phyloP scores from a whole-genome alignment of 2,113 vertebrate genomes.

The Poicephalus gulielmi region DNA sequence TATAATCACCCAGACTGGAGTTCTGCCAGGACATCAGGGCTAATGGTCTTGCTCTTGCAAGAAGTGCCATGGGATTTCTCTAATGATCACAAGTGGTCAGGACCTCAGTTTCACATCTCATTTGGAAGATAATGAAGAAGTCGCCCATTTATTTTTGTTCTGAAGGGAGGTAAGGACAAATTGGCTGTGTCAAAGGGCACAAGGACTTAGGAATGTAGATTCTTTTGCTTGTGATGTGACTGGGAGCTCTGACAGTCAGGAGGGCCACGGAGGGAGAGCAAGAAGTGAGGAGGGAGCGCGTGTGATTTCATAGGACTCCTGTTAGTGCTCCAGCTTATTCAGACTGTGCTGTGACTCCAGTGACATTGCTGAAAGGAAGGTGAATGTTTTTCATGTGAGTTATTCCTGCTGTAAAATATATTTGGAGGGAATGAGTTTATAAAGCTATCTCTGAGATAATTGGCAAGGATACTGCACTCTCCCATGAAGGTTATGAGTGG shows the following conservation, averaged over 20 bases:
- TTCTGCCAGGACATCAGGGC: conserved; percentile 54
- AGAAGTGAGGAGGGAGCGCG: neutral
- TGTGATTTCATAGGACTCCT: neutral
- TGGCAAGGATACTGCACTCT: conserved; percentile 60
- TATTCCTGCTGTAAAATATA: conserved; percentile 53
- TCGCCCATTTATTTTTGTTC: conserved; percentile 62
- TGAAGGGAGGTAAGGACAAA: conserved; percentile 54
- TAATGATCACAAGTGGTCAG: conserved; percentile 61
- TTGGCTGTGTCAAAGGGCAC: conserved; percentile 35
- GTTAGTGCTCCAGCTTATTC: conserved; percentile 9
- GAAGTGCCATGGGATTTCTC: conserved; percentile 52
- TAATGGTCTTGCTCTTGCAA: conserved; percentile 57
- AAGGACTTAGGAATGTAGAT: neutral
- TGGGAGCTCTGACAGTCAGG: neutral
- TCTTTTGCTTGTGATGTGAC: neutral
- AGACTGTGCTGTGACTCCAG: conserved; percentile 20
- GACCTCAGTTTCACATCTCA: conserved; percentile 69
- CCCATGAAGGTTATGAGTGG: conserved; percentile 62
- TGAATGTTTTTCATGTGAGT: conserved; percentile 56
- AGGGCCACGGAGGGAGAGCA: neutral
- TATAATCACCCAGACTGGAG: conserved; percentile 56
- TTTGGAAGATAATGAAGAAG: conserved; percentile 69
- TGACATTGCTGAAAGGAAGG: conserved; percentile 73
- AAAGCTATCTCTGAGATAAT: conserved; percentile 66
- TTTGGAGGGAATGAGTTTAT: conserved; percentile 65